Conservation (phyloP, 1,140 invertebrate genomes). For the Antheraea pernyi region DNA sequence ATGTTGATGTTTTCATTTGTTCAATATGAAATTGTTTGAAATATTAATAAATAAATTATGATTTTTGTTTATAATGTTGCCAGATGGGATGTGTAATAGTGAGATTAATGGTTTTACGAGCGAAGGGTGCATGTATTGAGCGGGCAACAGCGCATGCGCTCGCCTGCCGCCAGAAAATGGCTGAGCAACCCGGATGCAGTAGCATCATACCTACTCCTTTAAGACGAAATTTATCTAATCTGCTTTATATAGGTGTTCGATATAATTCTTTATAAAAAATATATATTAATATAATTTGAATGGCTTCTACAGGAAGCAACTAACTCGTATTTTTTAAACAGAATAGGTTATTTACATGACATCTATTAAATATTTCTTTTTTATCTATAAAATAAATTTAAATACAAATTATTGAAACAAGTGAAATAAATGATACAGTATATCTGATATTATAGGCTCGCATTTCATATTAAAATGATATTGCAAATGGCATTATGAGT, state of each 20-base stretch:
- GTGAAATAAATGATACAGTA: too few relatives aligned
- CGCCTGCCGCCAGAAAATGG: constrained; percentile 31
- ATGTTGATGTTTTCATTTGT: not conserved
- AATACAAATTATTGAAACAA: too few relatives aligned
- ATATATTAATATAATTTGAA: too few relatives aligned
- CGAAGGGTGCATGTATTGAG: constrained; percentile 68
- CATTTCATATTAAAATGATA: too few relatives aligned
- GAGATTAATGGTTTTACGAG: constrained; percentile 21
- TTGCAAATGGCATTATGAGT: too few relatives aligned
- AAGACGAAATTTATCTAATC: not conserved
- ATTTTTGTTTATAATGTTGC: constrained; percentile 10
- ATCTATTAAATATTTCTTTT: too few relatives aligned
- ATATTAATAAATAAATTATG: not conserved
- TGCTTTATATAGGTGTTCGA: not conserved
- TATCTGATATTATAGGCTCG: too few relatives aligned
- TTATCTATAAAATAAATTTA: too few relatives aligned
- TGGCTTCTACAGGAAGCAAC: too few relatives aligned
- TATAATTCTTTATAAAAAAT: not conserved
- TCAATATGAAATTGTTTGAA: not conserved
- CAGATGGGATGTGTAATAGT: constrained; percentile 4
- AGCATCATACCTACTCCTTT: not conserved
- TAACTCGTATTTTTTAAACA: too few relatives aligned
- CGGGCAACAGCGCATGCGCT: constrained; percentile 62
- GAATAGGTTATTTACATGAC: too few relatives aligned
- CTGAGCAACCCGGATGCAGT: not conserved